These are phyloP conservation scores for Dasypogon diadema DNA, from an alignment of 2,888 invertebrate species.

Conservation along the genomic window DNA sequence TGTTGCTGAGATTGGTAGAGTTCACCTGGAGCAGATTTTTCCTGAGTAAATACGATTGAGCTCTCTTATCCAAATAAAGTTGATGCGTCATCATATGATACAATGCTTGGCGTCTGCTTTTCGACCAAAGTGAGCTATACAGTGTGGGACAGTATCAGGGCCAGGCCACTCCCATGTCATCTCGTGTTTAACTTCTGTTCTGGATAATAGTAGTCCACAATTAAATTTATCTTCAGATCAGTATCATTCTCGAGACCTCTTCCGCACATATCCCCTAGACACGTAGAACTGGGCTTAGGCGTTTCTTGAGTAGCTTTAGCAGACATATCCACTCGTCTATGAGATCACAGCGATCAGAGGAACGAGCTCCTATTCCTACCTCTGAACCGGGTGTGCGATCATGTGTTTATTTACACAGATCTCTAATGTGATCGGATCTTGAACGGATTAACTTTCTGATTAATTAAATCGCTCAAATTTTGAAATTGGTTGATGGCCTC, in stretches of 20 bases:
- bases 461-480: conserved; percentile 55
- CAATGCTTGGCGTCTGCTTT: conserved; percentile 8
- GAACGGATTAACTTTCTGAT: conserved; percentile 55
- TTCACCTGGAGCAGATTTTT: not conserved
- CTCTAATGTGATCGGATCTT: conserved; percentile 54
- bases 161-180: conserved; percentile 54
- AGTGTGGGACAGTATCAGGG: conserved; percentile 30
- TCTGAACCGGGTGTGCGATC: conserved; percentile 48
- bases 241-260: conserved; percentile 51
- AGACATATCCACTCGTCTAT: conserved; percentile 13
- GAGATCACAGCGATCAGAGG: not conserved
- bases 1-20: not conserved
- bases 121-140: conserved; percentile 17
- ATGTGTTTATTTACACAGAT: conserved; percentile 54
- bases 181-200: conserved; percentile 55
- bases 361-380: conserved; percentile 2
- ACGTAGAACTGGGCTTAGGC: not conserved
- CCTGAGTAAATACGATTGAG: not conserved
- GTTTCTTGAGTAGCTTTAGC: not conserved
- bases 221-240: conserved; percentile 55
- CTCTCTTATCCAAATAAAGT: not conserved
- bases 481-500: conserved; percentile 48
- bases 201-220: conserved; percentile 54
- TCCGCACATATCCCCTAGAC: conserved; percentile 4
- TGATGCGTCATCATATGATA: not conserved